Evolutionary conservation across 2,113 vertebrate species (phyloP).

Genomic region (Lagenorhynchus albirostris): DNA sequence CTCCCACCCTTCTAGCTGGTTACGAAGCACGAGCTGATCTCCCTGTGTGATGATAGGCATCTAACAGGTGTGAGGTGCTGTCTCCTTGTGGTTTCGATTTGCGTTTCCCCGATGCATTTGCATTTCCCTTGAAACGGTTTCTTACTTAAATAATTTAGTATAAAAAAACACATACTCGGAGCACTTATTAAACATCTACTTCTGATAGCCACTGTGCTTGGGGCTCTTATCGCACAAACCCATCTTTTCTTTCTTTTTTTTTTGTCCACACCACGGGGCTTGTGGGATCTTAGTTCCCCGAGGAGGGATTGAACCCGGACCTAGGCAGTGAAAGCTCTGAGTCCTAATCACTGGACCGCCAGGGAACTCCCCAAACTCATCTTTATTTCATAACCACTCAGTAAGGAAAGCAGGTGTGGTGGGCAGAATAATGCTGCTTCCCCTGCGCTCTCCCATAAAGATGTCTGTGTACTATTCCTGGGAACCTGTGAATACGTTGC

Average conservation of each 20-base stretch:
- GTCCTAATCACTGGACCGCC: background rate
- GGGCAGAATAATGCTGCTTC: background rate
- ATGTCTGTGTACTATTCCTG: fast-evolving
- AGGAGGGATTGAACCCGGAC: background rate
- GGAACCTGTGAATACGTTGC: background rate
- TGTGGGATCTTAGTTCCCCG: background rate
- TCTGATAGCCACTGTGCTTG: background rate
- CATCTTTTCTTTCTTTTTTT: background rate
- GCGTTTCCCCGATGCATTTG: background rate
- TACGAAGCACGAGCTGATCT: no score
- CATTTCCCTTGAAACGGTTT: background rate
- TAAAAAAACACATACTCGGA: background rate
- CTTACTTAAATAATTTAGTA: background rate
- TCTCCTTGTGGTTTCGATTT: background rate
- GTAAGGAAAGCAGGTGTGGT: background rate
- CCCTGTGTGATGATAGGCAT: no score
- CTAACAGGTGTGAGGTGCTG: background rate
- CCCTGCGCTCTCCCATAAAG: background rate
- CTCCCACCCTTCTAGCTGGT: no score
- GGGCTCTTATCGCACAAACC: background rate
- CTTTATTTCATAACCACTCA: background rate
- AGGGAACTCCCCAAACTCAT: background rate
- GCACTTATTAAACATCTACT: background rate
- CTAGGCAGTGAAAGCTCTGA: background rate
- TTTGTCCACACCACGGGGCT: background rate